These are phyloP conservation scores for Diarsia dahlii DNA, from an alignment of 2,888 invertebrate genomes.

Conservation along the genomic window DNA sequence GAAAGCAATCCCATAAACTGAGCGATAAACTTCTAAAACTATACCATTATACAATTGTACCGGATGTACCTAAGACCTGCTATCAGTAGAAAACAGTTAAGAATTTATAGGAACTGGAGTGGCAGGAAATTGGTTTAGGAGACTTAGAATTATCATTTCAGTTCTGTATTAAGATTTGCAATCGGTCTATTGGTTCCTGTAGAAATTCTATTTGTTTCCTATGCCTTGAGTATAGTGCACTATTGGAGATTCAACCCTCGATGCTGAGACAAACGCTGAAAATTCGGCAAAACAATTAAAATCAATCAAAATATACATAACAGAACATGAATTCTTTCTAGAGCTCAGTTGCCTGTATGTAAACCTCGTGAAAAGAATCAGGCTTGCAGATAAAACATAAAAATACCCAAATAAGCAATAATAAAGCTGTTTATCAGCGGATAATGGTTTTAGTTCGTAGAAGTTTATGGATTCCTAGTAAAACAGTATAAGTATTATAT, in stretches of 20 bases:
- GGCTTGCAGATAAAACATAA: constrained; percentile 17
- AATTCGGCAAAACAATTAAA: not conserved
- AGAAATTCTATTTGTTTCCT: not conserved
- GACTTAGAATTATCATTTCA: constrained; percentile 29
- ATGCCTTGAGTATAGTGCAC: not conserved
- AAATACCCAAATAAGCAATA: constrained; percentile 48
- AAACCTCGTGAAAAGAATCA: not conserved
- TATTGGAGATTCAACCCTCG: not conserved
- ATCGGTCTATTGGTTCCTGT: not conserved
- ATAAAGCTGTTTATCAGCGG: constrained; percentile 52
- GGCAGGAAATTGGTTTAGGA: constrained; percentile 52
- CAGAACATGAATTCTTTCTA: not conserved
- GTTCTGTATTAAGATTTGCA: constrained; percentile 1
- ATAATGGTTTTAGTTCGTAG: constrained; percentile 51
- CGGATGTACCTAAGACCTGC: constrained; percentile 38
- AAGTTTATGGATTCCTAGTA: constrained; percentile 34
- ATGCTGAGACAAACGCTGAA: not conserved
- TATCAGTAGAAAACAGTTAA: constrained; percentile 44
- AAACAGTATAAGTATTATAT: constrained; percentile 23
- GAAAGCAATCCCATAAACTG: constrained; percentile 52
- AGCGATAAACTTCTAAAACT: constrained; percentile 45
- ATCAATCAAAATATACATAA: not conserved
- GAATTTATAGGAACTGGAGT: constrained; percentile 37
- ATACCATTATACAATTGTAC: constrained; percentile 44
- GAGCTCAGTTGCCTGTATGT: not conserved